Evolutionary conservation across 1,140 invertebrate genomes (phyloP), one percentile per base, ranked within the genome.

Genomic region (Charaxes varanes): DNA sequence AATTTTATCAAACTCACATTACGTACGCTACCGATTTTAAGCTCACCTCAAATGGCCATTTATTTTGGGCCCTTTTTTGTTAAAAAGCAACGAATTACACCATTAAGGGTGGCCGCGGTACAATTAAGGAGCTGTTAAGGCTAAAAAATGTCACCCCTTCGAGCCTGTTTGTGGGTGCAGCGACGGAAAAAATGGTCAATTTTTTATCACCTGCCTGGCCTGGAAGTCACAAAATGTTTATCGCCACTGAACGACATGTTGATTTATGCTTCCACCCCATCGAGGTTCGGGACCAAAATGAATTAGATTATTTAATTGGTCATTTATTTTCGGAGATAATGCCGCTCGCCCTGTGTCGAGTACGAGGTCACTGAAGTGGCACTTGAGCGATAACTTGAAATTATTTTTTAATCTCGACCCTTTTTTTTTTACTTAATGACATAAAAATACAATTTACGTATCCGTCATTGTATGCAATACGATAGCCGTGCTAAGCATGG

Each of bases 181-280:
- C 57, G 56, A 54, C 55, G 37, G 74, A 78, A 73, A 80, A 79
- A 78, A 53, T 48, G 65, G 65, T 41, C 58, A 61, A 45, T 71
- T 79, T 80, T 52, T 79, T 80, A 77, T 83, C 76, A 80, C 76
- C 73, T 83, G 76, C 76, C 73, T 83, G 76, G 55, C 46, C 58
- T 80, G 63, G 71, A 71, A 80, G 73, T 77, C 74, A 82, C 68
- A 80, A 79, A 79, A 79, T 77, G 72, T 83, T 83, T 80, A 83
- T 83, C 76, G 64, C 74, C 63, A 77, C 76, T 80, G 62, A 56
- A 73, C 60, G 63, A 60, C 73, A 72, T 72, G 76, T 80, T 83
- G 79, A 83, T 83, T 83, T 83, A 83, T 80, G 67, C 38, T 73
- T 77, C 72, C 70, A 73, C 69, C 72, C 69, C 48, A 56, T 56